phyloP scores from a whole-genome alignment of 2,888 invertebrate genomes.

The Atrina japonica region DNA sequence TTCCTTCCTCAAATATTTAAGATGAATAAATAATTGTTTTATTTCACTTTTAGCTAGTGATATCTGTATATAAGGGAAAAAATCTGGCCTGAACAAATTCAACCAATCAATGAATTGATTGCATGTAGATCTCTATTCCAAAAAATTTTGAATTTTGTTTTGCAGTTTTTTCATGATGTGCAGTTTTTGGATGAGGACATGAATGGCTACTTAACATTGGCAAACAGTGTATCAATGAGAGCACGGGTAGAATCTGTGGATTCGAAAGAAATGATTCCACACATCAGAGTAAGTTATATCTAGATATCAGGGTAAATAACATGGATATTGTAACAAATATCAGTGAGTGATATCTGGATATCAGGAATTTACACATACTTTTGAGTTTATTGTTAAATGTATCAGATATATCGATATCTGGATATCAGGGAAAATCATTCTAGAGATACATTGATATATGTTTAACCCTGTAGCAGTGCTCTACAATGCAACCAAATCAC shows the following conservation, averaged over 20 bases:
- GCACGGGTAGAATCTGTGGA: constrained; percentile 63
- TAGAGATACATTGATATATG: too few species aligned
- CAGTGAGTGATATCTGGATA: not conserved
- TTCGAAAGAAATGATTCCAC: constrained; percentile 63
- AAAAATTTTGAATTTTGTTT: constrained; percentile 17
- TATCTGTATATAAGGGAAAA: not conserved
- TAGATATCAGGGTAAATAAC: too few species aligned
- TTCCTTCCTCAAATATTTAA: not conserved
- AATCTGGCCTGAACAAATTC: too few species aligned
- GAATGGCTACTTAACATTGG: constrained; percentile 65
- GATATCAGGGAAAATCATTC: not conserved
- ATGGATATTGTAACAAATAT: not conserved
- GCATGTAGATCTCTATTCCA: too few species aligned
- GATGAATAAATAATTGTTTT: too few species aligned
- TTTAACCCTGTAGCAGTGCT: too few species aligned
- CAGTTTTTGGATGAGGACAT: constrained; percentile 70
- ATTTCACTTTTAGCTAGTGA: too few species aligned
- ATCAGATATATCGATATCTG: not conserved
- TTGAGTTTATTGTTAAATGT: too few species aligned
- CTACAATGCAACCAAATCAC: too few species aligned
- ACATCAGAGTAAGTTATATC: constrained; percentile 61
- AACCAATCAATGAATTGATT: too few species aligned
- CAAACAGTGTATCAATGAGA: constrained; percentile 65
- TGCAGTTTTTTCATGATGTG: constrained; percentile 72
- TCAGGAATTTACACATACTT: too few species aligned